phyloP scores from a whole-genome alignment of 2,888 invertebrate genomes.

The Operophtera brumata region DNA sequence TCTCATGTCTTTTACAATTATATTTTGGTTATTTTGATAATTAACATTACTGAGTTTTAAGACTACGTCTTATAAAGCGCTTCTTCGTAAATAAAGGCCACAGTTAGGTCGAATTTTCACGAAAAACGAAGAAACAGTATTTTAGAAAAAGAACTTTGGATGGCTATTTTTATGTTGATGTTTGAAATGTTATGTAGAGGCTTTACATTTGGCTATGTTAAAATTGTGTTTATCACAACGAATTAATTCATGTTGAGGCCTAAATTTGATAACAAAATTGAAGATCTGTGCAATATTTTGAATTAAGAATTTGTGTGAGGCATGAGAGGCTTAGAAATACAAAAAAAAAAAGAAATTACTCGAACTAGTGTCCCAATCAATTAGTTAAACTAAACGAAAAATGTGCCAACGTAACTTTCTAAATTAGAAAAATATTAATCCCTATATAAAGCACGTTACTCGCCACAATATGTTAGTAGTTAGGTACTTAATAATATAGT shows the following conservation, averaged over 20 bases:
- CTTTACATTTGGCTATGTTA: too few species aligned
- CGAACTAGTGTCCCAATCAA: conserved; percentile 17
- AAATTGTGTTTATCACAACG: too few species aligned
- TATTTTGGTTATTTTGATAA: conserved; percentile 6
- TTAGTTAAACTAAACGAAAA: conserved; percentile 18
- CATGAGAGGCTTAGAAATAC: conserved; percentile 1
- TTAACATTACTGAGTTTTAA: background rate
- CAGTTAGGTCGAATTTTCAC: too few species aligned
- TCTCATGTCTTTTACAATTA: conserved; percentile 24
- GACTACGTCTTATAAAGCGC: background rate
- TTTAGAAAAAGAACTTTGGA: too few species aligned
- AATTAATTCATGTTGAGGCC: background rate
- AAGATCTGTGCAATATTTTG: background rate
- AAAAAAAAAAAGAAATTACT: conserved; percentile 2
- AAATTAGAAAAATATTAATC: conserved; percentile 20
- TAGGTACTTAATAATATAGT: background rate
- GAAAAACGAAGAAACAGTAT: too few species aligned
- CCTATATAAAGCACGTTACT: conserved; percentile 11
- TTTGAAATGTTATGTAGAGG: too few species aligned
- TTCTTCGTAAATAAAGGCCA: too few species aligned
- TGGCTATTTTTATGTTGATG: too few species aligned
- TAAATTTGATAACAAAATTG: background rate
- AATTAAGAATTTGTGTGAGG: background rate
- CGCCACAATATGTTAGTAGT: conserved; percentile 11
- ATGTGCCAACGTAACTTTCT: conserved; percentile 25